Evolutionary conservation across 2,888 invertebrate genomes (phyloP), one percentile per base, ranked within the genome.

Genomic region (Troides oblongomaculatus): DNA sequence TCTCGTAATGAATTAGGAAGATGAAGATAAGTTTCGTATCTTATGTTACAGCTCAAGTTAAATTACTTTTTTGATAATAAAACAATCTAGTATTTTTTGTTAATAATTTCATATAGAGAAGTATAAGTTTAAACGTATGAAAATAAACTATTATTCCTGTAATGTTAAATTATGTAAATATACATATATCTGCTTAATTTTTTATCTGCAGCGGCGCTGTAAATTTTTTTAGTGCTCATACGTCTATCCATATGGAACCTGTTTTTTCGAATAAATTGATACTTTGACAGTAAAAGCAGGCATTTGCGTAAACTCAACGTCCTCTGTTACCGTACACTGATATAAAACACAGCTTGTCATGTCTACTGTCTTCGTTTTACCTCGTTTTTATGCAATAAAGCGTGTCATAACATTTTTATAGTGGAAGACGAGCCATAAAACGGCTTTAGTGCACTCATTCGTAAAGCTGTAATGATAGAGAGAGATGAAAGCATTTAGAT

Each of bases 381-480:
- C 83, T 83, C 83, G 80, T 82, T 84, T 86, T 83, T 81, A 81
- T 83, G 80, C 77, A 82, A 82, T 83, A 82, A 85, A 85, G 82
- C 78, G 82, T 81, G 83, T 81, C 84, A 85, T 90, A 89, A 89
- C 84, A 80, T 86, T 89, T 89, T 89, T 90, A 90, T 87, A 81
- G 86, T 82, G 79, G 74, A 78, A 82, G 84, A 85, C 84, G 83
- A 81, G 79, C 80, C 77, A 83, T 89, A 89, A 88, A 88, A 79
- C 73, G 72, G 77, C 79, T 83, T 87, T 83, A 87, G 80, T 80
- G 77, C 75, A 76, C 74, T 70, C 63, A 62, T 62, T 62, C 62
- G 64, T 59, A 63, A 66, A 63, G 66, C 58, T 63, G 50, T 62
- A 66, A 66, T 70, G 62, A 66, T 63, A 70, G 63, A 70, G 63